These are phyloP conservation scores for Achlya flavicornis DNA, from an alignment of 2,888 invertebrate genomes.

Conservation along the genomic window DNA sequence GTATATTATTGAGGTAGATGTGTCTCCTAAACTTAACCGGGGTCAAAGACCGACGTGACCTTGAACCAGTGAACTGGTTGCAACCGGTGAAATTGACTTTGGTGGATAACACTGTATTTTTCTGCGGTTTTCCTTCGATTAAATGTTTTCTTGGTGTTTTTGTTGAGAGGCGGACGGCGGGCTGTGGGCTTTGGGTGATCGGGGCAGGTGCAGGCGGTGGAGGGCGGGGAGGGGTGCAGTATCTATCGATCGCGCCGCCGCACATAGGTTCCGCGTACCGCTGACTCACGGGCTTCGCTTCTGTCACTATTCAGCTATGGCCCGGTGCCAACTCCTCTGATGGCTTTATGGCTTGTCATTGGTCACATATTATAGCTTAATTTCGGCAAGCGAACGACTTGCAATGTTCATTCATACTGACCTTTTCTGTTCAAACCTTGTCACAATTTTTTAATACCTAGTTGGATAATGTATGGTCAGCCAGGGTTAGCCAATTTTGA, in stretches of 20 bases:
- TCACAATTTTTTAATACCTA: neutral
- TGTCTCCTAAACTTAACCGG: constrained; percentile 34
- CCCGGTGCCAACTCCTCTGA: constrained; percentile 69
- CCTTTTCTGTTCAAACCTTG: constrained; percentile 18
- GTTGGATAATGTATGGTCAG: neutral
- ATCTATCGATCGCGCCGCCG: constrained; percentile 79
- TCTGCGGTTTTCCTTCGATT: constrained; percentile 46
- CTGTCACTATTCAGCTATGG: constrained; percentile 66
- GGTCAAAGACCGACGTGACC: constrained; percentile 64
- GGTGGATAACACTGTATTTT: constrained; percentile 40
- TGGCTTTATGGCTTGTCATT: constrained; percentile 64
- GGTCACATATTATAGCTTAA: constrained; percentile 58
- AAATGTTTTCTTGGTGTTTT: constrained; percentile 42
- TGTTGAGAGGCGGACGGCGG: constrained; percentile 48
- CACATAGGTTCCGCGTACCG: constrained; percentile 65
- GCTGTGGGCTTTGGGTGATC: constrained; percentile 49
- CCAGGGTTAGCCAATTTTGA: neutral
- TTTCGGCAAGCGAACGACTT: constrained; percentile 35
- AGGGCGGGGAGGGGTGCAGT: constrained; percentile 61
- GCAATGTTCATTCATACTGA: constrained; percentile 20
- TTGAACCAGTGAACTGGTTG: constrained; percentile 61
- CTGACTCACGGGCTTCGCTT: constrained; percentile 69
- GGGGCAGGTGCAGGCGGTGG: constrained; percentile 61
- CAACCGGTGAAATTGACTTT: constrained; percentile 48
- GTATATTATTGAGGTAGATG: constrained; percentile 60